Percentiles rank a stretch among this genome's conserved stretches.
Evolutionary conservation across 2,113 vertebrate species (phyloP).

Genomic region (Thunnus maccoyii): DNA sequence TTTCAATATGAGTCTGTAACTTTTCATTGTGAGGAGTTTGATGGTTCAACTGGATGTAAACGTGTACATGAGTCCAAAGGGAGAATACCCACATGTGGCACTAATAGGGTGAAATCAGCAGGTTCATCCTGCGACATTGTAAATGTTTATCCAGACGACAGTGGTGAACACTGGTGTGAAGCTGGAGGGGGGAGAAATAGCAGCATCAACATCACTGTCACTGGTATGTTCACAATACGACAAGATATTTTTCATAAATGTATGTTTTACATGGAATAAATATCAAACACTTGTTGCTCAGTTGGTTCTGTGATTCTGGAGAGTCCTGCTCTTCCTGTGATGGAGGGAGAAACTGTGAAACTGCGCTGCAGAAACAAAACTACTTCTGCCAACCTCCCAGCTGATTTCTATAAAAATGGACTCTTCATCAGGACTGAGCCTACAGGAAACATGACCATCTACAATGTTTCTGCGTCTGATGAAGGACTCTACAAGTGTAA

Average conservation of each 20-base stretch:
- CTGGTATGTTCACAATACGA: background rate
- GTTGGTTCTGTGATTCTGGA: too few species aligned
- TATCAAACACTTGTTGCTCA: background rate
- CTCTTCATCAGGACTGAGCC: too few species aligned
- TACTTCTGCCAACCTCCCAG: too few species aligned
- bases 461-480: too few species aligned
- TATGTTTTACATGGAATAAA: background rate
- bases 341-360: too few species aligned
- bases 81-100: fast-evolving
- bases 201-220: background rate
- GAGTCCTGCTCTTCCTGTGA: too few species aligned
- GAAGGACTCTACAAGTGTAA: too few species aligned
- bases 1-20: background rate
- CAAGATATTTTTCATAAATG: too few species aligned
- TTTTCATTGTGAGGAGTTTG: background rate
- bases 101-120: too few species aligned
- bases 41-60: background rate
- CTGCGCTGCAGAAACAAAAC: too few species aligned
- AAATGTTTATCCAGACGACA: background rate
- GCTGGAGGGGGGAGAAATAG: background rate
- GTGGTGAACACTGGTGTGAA: slow-evolving; percentile 44
- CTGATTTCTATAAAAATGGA: too few species aligned
- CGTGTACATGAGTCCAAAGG: fast-evolving
- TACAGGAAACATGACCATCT: too few species aligned
- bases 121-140: fast-evolving